phyloP scores from a whole-genome alignment of 2,797 vertebrate genomes.

The Myotis planiceps region DNA sequence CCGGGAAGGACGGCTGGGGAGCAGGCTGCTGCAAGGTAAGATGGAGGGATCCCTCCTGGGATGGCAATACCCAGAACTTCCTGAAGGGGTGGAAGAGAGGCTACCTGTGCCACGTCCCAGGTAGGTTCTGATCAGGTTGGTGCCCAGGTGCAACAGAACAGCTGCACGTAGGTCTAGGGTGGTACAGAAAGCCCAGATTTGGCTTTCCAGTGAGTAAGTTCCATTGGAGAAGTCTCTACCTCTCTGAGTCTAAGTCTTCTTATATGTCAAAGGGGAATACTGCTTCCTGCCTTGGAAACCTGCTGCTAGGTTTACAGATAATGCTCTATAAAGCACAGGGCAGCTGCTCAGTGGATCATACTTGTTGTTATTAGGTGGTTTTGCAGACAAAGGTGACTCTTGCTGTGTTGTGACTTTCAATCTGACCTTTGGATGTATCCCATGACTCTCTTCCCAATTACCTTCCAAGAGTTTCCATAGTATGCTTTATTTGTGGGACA shows the following conservation, averaged over 20 bases:
- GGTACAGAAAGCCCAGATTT: neutral
- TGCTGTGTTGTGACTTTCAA: neutral
- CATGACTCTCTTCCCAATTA: neutral
- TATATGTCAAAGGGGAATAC: neutral
- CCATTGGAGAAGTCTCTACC: neutral
- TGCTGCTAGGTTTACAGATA: neutral
- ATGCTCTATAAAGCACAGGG: neutral
- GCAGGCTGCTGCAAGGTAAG: conserved; percentile 73
- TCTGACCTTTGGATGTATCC: neutral
- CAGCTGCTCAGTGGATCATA: neutral
- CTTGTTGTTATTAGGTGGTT: neutral
- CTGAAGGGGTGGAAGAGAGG: conserved; percentile 59
- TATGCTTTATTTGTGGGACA: neutral
- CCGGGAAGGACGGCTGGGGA: conserved; percentile 18
- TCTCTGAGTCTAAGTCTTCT: neutral
- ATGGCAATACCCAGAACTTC: neutral
- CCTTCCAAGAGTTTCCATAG: neutral
- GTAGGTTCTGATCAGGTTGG: neutral
- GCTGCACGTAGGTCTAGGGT: neutral
- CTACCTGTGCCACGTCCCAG: neutral
- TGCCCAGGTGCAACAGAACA: neutral
- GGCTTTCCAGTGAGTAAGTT: neutral
- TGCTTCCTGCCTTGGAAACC: neutral
- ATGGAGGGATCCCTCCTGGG: neutral
- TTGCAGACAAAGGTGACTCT: conserved; percentile 37